Base-by-base conservation (phyloP, 2,113 vertebrate genomes). In the Lathamus discolor region DNA sequence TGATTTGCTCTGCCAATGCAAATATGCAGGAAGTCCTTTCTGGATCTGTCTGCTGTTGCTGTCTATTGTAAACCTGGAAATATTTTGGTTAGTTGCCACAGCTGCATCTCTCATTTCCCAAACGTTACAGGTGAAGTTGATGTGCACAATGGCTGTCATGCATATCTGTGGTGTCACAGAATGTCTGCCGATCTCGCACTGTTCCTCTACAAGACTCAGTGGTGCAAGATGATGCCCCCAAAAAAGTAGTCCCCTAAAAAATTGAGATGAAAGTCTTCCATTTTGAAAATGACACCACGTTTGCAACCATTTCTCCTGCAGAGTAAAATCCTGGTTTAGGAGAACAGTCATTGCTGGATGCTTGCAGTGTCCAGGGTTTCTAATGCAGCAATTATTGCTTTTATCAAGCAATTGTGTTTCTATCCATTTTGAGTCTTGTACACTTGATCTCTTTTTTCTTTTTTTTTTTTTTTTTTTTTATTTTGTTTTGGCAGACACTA, bases 31-130 rank as follows among this genome's bases (percentile, higher is more conserved):
- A 79, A 59, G 70, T 57, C 9, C 6, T 7, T 75, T 91, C n/a
- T 46, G 67, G 75, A 41, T 85, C 49, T 54, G 89, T 77, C 79
- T 63, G 55, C 62, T 95, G 29, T 19, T 80, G 44, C 64, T 94
- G 41, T 48, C 79, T 77, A 63, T 89, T 85, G 83, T 72, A 94
- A 95, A 91, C 76, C 78, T 41, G 91, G 88, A 85, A 94, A 75
- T 92, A 35, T 67, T 96, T 84, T 8, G 4, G 73, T 76, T 68
- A 63, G 29, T 73, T 90, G 23, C 68, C 73, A 92, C 95, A 90
- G 95, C 81, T 92, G 92, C 75, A 35, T 35, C 52, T 51, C 28
- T 67, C 59, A 29, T 35, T 76, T 83, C 51, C 64, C 24, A 5
- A 33, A 18, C 1, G 17, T 28, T 27, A 17, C 4, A 54, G 55